Evolutionary conservation across 2,888 invertebrate genomes (phyloP).

Genomic region (Oxytorus armatus): DNA sequence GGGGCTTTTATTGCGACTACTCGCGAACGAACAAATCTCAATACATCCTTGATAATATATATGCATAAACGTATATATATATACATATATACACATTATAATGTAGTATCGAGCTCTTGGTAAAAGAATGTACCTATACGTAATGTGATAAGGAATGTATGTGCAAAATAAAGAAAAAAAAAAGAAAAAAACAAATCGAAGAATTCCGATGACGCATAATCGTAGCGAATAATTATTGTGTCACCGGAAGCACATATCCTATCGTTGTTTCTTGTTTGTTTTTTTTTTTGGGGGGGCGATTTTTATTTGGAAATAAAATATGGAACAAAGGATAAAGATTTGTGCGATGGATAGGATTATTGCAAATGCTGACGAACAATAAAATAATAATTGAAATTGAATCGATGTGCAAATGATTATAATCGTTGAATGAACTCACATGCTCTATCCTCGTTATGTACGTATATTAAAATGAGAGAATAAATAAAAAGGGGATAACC

Average conservation of each 20-base stretch:
- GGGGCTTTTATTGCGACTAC: background rate
- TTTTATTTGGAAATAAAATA: slow-evolving; percentile 9
- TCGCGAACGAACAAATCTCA: slow-evolving; percentile 3
- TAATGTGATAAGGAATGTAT: slow-evolving; percentile 66
- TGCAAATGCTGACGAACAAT: slow-evolving; percentile 67
- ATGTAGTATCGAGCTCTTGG: slow-evolving; percentile 67
- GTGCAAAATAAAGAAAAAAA: slow-evolving; percentile 41
- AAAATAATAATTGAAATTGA: slow-evolving; percentile 35
- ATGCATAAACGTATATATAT: slow-evolving; percentile 6
- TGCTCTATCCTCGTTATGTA: slow-evolving; percentile 65
- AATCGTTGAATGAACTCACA: slow-evolving; percentile 66
- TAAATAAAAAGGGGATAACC: slow-evolving; percentile 1
- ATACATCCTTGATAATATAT: slow-evolving; percentile 20
- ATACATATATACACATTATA: slow-evolving; percentile 16
- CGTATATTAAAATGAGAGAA: slow-evolving; percentile 34
- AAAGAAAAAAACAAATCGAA: slow-evolving; percentile 21
- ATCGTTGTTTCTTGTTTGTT: slow-evolving; percentile 21
- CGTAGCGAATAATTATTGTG: background rate
- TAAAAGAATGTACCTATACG: slow-evolving; percentile 67
- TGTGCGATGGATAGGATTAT: slow-evolving; percentile 48
- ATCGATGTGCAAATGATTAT: slow-evolving; percentile 65
- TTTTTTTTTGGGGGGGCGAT: too few species aligned
- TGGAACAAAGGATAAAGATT: slow-evolving; percentile 6
- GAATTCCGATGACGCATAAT: background rate
- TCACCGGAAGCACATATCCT: slow-evolving; percentile 29